Base-by-base conservation (phyloP, 2,113 vertebrate species). In the Cyprinodon brontotheroides region DNA sequence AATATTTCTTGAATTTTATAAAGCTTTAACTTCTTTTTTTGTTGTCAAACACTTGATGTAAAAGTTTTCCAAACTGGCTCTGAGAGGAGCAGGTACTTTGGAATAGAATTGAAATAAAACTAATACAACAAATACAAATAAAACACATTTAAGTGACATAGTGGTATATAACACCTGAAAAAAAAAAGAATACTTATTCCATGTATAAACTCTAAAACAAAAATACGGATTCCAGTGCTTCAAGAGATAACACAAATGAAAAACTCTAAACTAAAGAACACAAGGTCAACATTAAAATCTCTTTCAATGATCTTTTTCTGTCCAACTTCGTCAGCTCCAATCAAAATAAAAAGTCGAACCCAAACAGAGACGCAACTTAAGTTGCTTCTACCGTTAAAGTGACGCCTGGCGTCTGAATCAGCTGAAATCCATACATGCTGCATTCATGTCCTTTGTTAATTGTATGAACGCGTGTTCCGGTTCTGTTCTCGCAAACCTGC, bases 141-240 rank as follows among this genome's bases (percentile, higher is more conserved):
- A 89, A 93, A 92, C 84, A 93, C 91, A 93, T 83, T 90, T 92
- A 91, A 91, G 91, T 93, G 92, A 89, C 89, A 91, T 93, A 82
- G 89, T 91, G 91, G 88, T 84, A 92, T 89, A 91, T 74, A 89
- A 93, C 87, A 89, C 92, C 79, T 89, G 86, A 90, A 92, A 92
- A 89, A 90, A 89, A 89, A 90, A 92, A 92, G 89, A 90, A 92
- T 89, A 89, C 78, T 75, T 78, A 89, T 83, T 90, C 81, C 82
- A 89, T 87, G 79, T 91, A 93, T 89, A 93, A 93, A 93, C 86
- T 91, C 84, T 92, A 91, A 89, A 29, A 93, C 86, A 92, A 91
- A 85, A 91, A 89, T 83, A 89, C 77, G 74, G 68, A 85, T 94
- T 94, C 91, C 92, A 95, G 94, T 95, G 94, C 93, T 93, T 94